Conservation (phyloP, 2,797 vertebrate species). For the Echiichthys vipera region DNA sequence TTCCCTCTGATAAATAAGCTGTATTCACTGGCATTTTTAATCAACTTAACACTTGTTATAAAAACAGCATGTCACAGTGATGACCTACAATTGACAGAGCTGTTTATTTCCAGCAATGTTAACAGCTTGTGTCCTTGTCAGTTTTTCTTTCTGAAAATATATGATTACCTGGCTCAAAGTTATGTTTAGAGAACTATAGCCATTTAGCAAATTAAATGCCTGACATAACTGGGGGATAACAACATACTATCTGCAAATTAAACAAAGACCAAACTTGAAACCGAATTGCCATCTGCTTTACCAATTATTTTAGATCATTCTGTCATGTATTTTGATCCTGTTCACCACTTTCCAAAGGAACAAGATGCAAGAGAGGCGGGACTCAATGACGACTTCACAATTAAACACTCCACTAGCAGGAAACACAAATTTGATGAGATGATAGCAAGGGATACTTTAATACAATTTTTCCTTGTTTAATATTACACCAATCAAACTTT, state of each 20-base stretch:
- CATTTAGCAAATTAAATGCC: constrained; percentile 10
- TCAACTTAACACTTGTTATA: constrained; percentile 18
- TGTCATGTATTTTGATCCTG: constrained; percentile 5
- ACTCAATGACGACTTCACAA: constrained; percentile 6
- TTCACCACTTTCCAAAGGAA: background rate
- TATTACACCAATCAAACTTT: background rate
- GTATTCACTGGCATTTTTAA: constrained; percentile 26
- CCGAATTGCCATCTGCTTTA: constrained; percentile 2
- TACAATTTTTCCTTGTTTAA: background rate
- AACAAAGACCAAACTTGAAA: background rate
- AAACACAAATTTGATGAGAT: background rate
- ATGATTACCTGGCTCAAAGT: constrained; percentile 24
- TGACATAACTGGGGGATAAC: constrained; percentile 8
- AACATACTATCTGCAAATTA: background rate
- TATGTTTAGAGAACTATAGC: constrained; percentile 4
- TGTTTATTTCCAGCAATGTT: background rate
- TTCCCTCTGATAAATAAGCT: constrained; percentile 17
- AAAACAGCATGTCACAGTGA: constrained; percentile 20
- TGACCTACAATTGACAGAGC: constrained; percentile 23
- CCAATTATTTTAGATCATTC: constrained; percentile 25
- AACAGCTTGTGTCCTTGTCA: constrained; percentile 25
- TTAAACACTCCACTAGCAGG: background rate
- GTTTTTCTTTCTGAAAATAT: constrained; percentile 3
- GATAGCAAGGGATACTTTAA: background rate
- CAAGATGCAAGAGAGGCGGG: background rate